Evolutionary conservation across 2,797 vertebrate species (phyloP).

Genomic region (Galago senegalensis): DNA sequence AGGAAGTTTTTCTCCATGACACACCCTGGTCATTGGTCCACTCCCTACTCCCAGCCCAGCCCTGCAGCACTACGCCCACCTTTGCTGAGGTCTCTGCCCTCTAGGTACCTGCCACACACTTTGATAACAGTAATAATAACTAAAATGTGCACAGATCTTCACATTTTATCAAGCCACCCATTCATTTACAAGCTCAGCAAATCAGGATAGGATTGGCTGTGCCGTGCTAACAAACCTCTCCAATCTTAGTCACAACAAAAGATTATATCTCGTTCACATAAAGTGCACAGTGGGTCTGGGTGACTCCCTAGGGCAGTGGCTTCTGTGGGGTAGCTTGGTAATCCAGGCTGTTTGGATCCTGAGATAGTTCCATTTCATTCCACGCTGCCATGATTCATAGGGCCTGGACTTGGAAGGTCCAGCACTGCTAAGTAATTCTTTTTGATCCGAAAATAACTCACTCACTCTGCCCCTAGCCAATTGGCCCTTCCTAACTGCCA

Average conservation of each 20-base stretch:
- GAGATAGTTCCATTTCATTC: neutral
- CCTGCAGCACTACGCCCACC: neutral
- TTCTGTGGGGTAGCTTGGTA: neutral
- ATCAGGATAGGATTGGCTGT: neutral
- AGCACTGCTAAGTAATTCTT: neutral
- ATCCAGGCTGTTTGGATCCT: neutral
- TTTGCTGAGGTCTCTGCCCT: neutral
- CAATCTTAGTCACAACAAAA: neutral
- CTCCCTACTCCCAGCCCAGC: neutral
- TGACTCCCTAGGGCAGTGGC: neutral
- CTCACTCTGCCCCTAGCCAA: neutral
- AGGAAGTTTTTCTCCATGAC: slow-evolving; percentile 27
- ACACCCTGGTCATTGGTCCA: neutral
- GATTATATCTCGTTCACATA: neutral
- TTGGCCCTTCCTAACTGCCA: neutral
- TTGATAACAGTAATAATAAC: neutral
- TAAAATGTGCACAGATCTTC: neutral
- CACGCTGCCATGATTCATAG: fast-evolving
- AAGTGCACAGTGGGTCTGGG: neutral
- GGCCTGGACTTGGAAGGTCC: neutral
- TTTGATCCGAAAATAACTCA: neutral
- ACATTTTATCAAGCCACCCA: neutral
- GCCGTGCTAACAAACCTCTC: neutral
- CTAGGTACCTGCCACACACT: neutral
- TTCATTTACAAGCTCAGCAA: neutral